Base-by-base conservation (phyloP, 2,888 invertebrate genomes). In the Nephrocerus scutellatus region DNA sequence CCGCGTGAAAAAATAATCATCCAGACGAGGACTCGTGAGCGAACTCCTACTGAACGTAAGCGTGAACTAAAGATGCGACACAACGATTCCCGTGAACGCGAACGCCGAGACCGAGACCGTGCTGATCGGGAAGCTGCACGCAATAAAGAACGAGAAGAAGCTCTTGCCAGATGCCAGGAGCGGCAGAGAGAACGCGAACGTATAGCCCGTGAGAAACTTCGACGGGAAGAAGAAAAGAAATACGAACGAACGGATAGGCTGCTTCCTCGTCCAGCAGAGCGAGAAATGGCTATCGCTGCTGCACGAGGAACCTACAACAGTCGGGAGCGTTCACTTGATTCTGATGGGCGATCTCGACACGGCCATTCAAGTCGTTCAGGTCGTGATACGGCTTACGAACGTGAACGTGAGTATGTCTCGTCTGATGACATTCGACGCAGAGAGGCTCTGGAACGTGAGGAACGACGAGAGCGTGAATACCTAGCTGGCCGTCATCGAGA, bases 121-220 rank as follows among this genome's bases (percentile, higher is more conserved):
- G 57, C 71, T 5, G 74, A 74, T 45, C 52, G 74, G 8, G 76
- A 76, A 54, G 74, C 74, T 2, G 75, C 74, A 1, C 60, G 77
- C 3, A 75, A 77, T 47, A 77, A 77, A 50, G 77, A 78, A 52
- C 68, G 77, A 2, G 74, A 76, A 48, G 85, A 85, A 48, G 74
- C 75, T 0, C 60, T 76, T 37, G 80, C 79, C 3, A 72, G 84
- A 46, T 81, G 82, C 36, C 62, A 84, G 38, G 74, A 74, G 46
- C 69, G 77, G 45, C 75, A 72, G 48, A 66, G 77, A 37, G 81
- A 75, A 47, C 68, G 73, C 8, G 71, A 72, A 44, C 62, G 72
- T 34, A 29, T 68, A 19, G 65, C 66, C 2, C 55, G 65, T 12
- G 66, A 77, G 47, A 67, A 73, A 46, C 55, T 68, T 43, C 60